Conservation (phyloP, 2,797 vertebrate genomes). For the Coccyzus lansbergi region DNA sequence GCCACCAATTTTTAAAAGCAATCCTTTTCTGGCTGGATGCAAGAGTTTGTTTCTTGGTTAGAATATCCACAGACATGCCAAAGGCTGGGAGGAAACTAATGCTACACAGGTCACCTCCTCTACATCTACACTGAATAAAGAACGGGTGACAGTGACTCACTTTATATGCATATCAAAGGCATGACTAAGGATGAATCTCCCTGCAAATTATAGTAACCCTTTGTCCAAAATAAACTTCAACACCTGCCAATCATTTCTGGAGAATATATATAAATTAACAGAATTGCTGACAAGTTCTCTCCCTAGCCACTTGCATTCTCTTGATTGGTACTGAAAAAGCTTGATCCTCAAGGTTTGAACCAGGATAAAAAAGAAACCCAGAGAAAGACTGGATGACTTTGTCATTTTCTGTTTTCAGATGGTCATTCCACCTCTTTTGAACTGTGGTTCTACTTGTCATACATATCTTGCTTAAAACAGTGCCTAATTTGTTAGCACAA, state of each 20-base stretch:
- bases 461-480: neutral
- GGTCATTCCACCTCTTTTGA: neutral
- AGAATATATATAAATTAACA: neutral
- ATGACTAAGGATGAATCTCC: conserved; percentile 39
- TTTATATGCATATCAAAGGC: neutral
- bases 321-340: neutral
- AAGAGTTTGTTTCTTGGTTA: neutral
- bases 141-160: neutral
- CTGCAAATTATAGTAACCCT: conserved; percentile 12
- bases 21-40: neutral
- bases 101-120: neutral
- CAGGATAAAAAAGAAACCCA: neutral
- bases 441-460: neutral
- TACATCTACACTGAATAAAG: neutral
- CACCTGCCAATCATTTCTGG: neutral
- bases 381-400: neutral
- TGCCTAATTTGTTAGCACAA: neutral
- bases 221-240: conserved; percentile 24
- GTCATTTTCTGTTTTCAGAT: neutral
- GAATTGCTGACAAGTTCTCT: neutral
- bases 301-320: neutral
- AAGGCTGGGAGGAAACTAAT: conserved; percentile 6
- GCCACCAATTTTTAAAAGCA: neutral
- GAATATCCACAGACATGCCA: neutral
- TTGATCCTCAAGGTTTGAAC: neutral